A percentile compares a stretch with the other conserved stretches of the same genome.
phyloP scores from a whole-genome alignment of 2,888 invertebrate species.

The Cephus pulcher region DNA sequence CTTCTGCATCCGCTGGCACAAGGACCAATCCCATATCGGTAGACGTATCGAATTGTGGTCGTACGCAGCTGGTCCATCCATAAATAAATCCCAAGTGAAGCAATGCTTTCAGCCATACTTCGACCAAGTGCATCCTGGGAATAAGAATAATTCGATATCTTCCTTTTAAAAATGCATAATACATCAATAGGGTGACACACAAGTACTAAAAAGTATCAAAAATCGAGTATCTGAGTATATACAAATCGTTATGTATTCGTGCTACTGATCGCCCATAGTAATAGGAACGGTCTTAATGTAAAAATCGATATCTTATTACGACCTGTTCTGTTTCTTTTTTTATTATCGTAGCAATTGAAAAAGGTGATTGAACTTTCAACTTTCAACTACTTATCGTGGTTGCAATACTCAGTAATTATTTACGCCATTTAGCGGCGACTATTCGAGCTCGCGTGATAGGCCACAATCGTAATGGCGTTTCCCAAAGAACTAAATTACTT shows the following conservation, averaged over 20 bases:
- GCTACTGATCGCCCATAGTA: not conserved
- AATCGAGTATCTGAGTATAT: not conserved
- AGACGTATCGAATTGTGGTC: constrained; percentile 87
- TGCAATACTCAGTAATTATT: constrained; percentile 33
- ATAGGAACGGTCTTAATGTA: constrained; percentile 11
- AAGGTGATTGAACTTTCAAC: constrained; percentile 27
- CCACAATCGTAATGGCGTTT: constrained; percentile 17
- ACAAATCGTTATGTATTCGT: not conserved
- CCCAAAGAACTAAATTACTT: not conserved
- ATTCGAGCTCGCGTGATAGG: constrained; percentile 37
- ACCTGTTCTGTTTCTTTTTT: constrained; percentile 32
- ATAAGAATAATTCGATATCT: not conserved
- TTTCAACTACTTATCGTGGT: not conserved
- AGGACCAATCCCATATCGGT: constrained; percentile 85
- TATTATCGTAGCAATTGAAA: constrained; percentile 30
- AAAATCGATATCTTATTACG: constrained; percentile 37
- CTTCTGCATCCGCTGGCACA: constrained; percentile 85
- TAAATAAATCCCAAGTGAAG: constrained; percentile 59
- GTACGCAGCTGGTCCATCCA: constrained; percentile 67
- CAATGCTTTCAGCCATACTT: constrained; percentile 61
- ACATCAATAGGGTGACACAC: not conserved
- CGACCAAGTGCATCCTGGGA: constrained; percentile 60
- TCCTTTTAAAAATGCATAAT: not conserved
- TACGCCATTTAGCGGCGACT: constrained; percentile 29
- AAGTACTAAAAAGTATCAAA: not conserved